These are phyloP conservation scores for Laspeyria flexula DNA, from an alignment of 2,888 invertebrate genomes.

Conservation along the genomic window DNA sequence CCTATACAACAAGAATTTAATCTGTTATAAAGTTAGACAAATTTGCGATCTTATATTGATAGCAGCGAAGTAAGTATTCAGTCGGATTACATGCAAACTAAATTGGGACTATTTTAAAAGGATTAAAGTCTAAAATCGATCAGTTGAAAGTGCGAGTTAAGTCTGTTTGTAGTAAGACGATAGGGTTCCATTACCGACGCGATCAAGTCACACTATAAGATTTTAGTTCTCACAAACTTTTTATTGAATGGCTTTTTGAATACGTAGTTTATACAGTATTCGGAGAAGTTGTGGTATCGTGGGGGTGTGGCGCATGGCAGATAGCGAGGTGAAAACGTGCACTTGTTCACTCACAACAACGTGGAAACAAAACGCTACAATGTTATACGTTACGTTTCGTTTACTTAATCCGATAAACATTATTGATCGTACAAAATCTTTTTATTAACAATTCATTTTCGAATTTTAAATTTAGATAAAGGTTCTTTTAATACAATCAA, in stretches of 20 bases:
- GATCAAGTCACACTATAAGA: constrained; percentile 57
- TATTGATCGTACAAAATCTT: no score
- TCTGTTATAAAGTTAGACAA: constrained; percentile 36
- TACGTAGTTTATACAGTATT: constrained; percentile 20
- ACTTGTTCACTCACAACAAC: not conserved
- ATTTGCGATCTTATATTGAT: constrained; percentile 59
- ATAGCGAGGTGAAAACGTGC: constrained; percentile 1
- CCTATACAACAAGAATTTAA: constrained; percentile 45
- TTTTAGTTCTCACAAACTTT: constrained; percentile 45
- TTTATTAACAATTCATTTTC: no score
- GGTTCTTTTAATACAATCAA: not conserved
- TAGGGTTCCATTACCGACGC: constrained; percentile 48
- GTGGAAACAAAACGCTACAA: not conserved
- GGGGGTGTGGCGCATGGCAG: not conserved
- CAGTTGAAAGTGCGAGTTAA: constrained; percentile 5
- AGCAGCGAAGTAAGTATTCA: constrained; percentile 48
- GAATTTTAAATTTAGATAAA: not conserved
- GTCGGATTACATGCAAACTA: constrained; percentile 37
- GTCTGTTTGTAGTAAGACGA: constrained; percentile 28
- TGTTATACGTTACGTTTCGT: no score
- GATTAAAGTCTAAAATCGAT: constrained; percentile 23
- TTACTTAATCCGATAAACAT: no score
- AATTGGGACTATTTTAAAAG: constrained; percentile 2
- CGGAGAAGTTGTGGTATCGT: constrained; percentile 8
- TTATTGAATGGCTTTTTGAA: constrained; percentile 31